Percentiles rank a stretch among this genome's conserved stretches.
These are phyloP conservation scores for Ictalurus punctatus DNA, from an alignment of 2,113 vertebrate species.

Conservation along the genomic window DNA sequence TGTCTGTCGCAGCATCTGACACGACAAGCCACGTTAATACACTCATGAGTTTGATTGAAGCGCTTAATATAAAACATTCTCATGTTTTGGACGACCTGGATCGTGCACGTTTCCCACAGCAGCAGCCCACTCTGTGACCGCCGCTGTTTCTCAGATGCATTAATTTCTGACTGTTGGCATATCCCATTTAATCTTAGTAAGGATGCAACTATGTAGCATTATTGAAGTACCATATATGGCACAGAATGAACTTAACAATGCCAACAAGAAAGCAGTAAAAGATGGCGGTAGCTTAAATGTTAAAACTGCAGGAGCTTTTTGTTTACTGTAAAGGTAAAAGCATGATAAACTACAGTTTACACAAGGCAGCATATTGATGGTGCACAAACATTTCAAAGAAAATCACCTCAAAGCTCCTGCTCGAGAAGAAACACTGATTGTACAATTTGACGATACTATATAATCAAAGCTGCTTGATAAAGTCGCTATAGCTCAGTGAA, in stretches of 20 bases:
- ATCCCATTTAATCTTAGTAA: background rate
- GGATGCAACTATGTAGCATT: background rate
- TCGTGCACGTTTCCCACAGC: too few species aligned
- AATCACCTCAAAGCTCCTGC: background rate
- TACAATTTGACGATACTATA: background rate
- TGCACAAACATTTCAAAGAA: background rate
- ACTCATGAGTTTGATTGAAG: too few species aligned
- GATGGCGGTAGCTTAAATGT: background rate
- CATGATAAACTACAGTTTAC: background rate
- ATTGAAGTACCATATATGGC: background rate
- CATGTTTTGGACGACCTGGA: too few species aligned
- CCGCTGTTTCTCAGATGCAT: too few species aligned
- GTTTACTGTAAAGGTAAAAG: background rate
- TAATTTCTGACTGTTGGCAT: background rate
- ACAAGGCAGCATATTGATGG: background rate
- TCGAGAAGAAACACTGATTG: background rate
- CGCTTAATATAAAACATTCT: too few species aligned
- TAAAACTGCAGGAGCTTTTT: background rate
- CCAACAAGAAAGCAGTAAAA: background rate
- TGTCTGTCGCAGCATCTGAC: too few species aligned
- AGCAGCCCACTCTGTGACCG: too few species aligned
- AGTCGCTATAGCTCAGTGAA: background rate
- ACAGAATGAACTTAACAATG: background rate
- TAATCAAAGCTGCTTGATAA: background rate
- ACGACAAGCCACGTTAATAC: too few species aligned